Evolutionary conservation across 30 jellyfish, hydroid and myxozoan species (phyloP), one percentile per base, ranked within the genome.

Genomic region (Hydractinia symbiolongicarpus): DNA sequence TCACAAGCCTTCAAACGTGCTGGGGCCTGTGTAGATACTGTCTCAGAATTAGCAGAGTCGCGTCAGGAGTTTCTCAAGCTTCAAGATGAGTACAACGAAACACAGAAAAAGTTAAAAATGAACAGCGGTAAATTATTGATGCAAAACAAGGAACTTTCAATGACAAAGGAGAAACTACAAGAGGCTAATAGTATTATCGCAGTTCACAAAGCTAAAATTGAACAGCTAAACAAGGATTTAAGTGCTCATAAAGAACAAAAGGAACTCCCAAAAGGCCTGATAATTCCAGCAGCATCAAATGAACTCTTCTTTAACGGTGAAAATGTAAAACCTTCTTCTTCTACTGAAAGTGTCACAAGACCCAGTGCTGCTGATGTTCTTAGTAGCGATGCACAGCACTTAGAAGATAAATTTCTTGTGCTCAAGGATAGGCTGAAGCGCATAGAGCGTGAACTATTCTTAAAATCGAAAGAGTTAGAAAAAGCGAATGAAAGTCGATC

Each of bases 401-500:
- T 91, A 11, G 96, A 88, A 60, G 82, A 82, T 20, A 94, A 94
- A 73, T 94, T 94, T 75, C 56, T 81, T 64, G 86, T 90, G 17
- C 72, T 94, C 75, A 76, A 90, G 75, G 96, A 88, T 73, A 83
- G 83, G 54, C 79, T 94, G 93, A 88, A 94, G 60, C 91, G 91
- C 50, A 94, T 94, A 40, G 99, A 94, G 62, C 84, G 84, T 53
- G 99, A 94, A 71, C 83, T 94, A 73, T 88, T 77, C 74, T 61
- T 81, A 60, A 94, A 94, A 58, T 94, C 99, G 68, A 94, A 94
- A 79, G 99, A 94, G 61, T 78, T 94, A 19, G 99, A 94, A 78
- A 94, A 94, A 64, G 99, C 99, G 51, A 94, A 94, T 78, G 99
- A 94, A 82, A 88, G 99, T 74, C 94, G 99, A 30, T 84, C 96